Base-by-base conservation (phyloP, 2,797 vertebrate species). In the Labroides dimidiatus region DNA sequence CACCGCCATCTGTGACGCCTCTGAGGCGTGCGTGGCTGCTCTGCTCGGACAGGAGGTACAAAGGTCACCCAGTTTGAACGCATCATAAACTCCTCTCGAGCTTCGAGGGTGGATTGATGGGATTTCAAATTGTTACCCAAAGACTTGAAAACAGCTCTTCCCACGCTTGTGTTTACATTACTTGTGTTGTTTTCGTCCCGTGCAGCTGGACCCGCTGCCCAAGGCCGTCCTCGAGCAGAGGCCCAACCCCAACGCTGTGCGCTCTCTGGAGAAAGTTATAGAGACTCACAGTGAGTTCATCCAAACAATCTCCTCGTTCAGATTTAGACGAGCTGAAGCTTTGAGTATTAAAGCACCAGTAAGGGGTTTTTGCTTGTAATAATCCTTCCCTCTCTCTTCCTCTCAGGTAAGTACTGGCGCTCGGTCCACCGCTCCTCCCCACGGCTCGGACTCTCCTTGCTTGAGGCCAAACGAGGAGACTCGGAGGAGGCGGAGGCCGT, bases 1-100 rank as follows among this genome's bases (percentile, higher is more conserved):
- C 80, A 98, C 96, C 0, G 97, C 97, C 83, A 99, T 99, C 80
- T 99, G 97, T 0, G 97, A 99, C 8, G 97, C 97, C 59, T 99
- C 97, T 0, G 97, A 99, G 92, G 94, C 96, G 0, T 98, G 97
- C 16, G 96, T 98, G 57, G 95, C 96, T 24, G 95, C 96, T 56
- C 87, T 98, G 86, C 93, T 98, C 23, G 95, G 96, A 64, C 96
- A 96, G 0, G 95, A 96, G 96, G 97, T 98, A 92, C 71, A 42
- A 21, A 10, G 21, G 55, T 60, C 64, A 0, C 61, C 4, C 7
- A 8, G 8, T 33, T 7, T 4, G 30, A 4, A 1, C 30, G 43
- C 1, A 24, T n/a, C 65, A 33, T 27, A 33, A 33, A 33, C 30
- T n/a, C n/a, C n/a, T n/a, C n/a, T n/a, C n/a, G n/a, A n/a, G n/a